Base-by-base conservation (phyloP, 2,797 vertebrate genomes). In the Steatocranus sp. region DNA sequence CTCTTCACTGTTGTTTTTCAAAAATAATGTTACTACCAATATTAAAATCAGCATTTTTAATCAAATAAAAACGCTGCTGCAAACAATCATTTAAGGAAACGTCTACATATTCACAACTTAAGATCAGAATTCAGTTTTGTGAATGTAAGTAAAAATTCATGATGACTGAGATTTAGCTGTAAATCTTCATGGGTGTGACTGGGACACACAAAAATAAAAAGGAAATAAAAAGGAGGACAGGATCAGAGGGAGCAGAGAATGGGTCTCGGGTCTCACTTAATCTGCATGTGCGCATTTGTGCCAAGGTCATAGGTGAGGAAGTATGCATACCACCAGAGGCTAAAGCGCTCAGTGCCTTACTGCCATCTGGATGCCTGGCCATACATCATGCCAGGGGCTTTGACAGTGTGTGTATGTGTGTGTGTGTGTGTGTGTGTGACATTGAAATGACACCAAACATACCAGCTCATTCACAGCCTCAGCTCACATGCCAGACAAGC, bases 291-390 rank as follows among this genome's bases (percentile, higher is more conserved):
- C 25, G 43, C 25, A 73, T 78, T 58, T 34, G 79, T 61, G 82
- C 83, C 87, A 94, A 91, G 87, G 91, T 92, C 87, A 85, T 87
- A 88, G 84, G 86, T 91, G 88, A 89, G 77, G 77, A 87, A 79
- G 82, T 83, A 84, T 91, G 87, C 78, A 89, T 86, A 90, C 79
- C 86, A 88, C 84, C 83, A 83, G 41, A 43, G 66, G 75, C 78
- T 74, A 78, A 91, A 91, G 84, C 81, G 32, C 76, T 80, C 77
- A 8, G 61, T 61, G 77, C 81, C 81, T 78, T 66, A 70, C 70
- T 80, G 81, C 83, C 86, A 89, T 91, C 81, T 89, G 90, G 81
- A 80, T 76, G 82, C 83, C 80, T 49, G 80, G 23, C 79, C 79
- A 81, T 75, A 73, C 76, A 83, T 77, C 63, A 78, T 50, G 75